Evolutionary conservation across 2,888 invertebrate genomes (phyloP).

Genomic region (Notocelia uddmanniana): DNA sequence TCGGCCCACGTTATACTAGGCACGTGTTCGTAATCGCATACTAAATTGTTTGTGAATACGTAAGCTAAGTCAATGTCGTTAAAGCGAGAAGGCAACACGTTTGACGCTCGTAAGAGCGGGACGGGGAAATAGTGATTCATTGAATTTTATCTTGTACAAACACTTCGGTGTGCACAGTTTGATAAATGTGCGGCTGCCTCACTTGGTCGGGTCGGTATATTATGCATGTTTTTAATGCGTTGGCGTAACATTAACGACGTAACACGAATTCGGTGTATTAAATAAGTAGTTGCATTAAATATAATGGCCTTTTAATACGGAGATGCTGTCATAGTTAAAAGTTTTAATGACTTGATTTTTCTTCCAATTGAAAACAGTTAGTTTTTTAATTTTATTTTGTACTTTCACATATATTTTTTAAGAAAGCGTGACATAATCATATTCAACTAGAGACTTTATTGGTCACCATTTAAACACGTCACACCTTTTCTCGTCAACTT

Average conservation of each 20-base stretch:
- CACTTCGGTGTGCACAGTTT: constrained; percentile 38
- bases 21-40: neutral
- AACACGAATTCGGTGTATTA: constrained; percentile 11
- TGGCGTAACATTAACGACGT: constrained; percentile 31
- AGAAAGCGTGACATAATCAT: neutral
- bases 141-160: constrained; percentile 44
- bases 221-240: constrained; percentile 38
- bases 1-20: neutral
- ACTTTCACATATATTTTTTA: no score
- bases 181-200: constrained; percentile 43
- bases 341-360: neutral
- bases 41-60: neutral
- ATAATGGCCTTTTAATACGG: constrained; percentile 14
- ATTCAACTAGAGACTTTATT: neutral
- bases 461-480: neutral
- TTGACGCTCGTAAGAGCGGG: constrained; percentile 11
- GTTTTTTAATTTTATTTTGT: neutral
- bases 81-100: constrained; percentile 18
- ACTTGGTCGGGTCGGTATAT: constrained; percentile 41
- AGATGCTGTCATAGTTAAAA: neutral
- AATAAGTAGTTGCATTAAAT: constrained; percentile 15
- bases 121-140: constrained; percentile 37
- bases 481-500: no score
- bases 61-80: neutral
- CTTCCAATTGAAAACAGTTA: no score